Base-by-base conservation (phyloP, 2,888 invertebrate species). In the Callimorpha dominula region DNA sequence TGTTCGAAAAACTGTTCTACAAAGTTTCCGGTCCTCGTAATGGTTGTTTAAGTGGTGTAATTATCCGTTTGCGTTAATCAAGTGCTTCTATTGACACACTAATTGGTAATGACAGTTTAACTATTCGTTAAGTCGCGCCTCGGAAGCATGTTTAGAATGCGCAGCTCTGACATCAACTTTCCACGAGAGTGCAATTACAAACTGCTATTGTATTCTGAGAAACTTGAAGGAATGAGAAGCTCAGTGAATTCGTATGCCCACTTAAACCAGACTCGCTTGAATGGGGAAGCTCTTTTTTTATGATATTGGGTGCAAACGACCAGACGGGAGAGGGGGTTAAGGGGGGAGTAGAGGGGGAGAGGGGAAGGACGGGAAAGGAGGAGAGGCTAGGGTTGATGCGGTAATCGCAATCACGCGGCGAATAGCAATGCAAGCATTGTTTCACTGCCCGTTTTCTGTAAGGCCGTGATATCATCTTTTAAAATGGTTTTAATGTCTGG, bases 71-170 rank as follows among this genome's bases (percentile, higher is more conserved):
- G 76, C 64, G 83, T 80, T 88, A 87, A 87, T 85, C 82, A 83
- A 78, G 82, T 90, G 90, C 88, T 89, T 92, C 89, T 90, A 90
- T 91, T 92, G 90, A 91, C 91, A 91, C 86, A 92, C 90, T 90
- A 91, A 92, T 92, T 87, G 90, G 83, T 86, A 89, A 91, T 88
- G 86, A 85, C 83, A 74, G 78, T 78, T 89, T 83, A 89, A 80
- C 80, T 86, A 85, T 84, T 84, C 83, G 79, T 86, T 83, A 84
- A 84, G 80, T 80, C 78, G 76, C 80, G 49, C 70, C 70, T 74
- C 65, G 43, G 63, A 71, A 49, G 80, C 81, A 81, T 84, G 87
- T 75, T 70, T 76, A 65, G 81, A 83, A 78, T 85, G 75, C 68
- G 68, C 73, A 77, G 78, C 79, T 81, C 80, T 74, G 78, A 83